These are phyloP conservation scores for Atractosteus spatula DNA, from an alignment of 2,113 vertebrate genomes.

Conservation along the genomic window DNA sequence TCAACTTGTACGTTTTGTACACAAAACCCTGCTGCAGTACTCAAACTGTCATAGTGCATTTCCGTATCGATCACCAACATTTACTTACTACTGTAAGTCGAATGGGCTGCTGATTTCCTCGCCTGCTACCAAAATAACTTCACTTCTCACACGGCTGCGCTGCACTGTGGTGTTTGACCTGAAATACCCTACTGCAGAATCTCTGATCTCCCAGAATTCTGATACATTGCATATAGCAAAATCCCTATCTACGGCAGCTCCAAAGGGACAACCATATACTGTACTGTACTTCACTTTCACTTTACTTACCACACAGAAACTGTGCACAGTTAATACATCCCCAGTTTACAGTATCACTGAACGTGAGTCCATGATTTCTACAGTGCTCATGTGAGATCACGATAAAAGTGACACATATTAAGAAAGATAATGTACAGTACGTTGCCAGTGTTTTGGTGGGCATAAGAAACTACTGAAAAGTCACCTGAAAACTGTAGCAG, in stretches of 20 bases:
- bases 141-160: constrained; percentile 6
- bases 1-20: too few species aligned
- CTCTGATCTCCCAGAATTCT: constrained; percentile 24
- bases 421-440: too few species aligned
- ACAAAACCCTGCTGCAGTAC: not conserved
- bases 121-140: constrained; percentile 7
- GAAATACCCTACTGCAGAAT: constrained; percentile 28
- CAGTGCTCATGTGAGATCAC: too few species aligned
- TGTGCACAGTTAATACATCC: too few species aligned
- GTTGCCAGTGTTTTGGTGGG: too few species aligned
- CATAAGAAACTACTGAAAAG: too few species aligned
- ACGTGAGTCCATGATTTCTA: too few species aligned
- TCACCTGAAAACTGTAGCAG: too few species aligned
- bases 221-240: constrained; percentile 19
- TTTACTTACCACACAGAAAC: too few species aligned
- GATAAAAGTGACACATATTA: too few species aligned
- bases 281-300: too few species aligned
- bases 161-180: constrained; percentile 35
- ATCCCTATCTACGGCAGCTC: constrained; percentile 21
- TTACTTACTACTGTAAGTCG: constrained; percentile 1
- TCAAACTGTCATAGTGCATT: constrained; percentile 1
- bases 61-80: constrained; percentile 1
- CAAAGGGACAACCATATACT: constrained; percentile 18
- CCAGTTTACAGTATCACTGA: too few species aligned
- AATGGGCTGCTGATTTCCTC: constrained; percentile 18